Base-by-base conservation (phyloP, 2,797 vertebrate species). In the Catostomus latipinnis region DNA sequence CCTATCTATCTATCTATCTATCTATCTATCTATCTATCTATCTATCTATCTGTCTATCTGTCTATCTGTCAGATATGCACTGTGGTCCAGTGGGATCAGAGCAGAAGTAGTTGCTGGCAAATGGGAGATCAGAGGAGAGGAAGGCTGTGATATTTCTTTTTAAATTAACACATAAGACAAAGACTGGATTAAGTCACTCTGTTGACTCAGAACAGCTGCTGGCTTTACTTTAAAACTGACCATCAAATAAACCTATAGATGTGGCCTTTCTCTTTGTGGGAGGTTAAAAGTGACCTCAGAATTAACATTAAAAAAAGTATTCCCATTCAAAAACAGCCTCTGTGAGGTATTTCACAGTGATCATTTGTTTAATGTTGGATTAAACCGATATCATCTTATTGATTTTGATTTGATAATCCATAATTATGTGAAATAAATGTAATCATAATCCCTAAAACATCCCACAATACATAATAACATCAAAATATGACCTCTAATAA, bases 91-190 rank as follows among this genome's bases (percentile, higher is more conserved):
- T 61, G 65, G 74, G 48, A 34, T 74, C 49, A 86, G 2, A 74
- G 74, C 87, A 90, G 88, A 85, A 88, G 14, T 43, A 22, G 45
- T 22, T 11, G 48, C 7, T 53, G 71, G 78, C 82, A 81, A 52
- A 67, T 82, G 54, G 53, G 73, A 83, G 78, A 85, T 46, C 10
- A 1, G 43, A 82, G 71, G 75, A 34, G 81, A 80, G 69, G 82
- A 53, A 84, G 79, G 88, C 82, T 85, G 87, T 79, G 82, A 86
- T 82, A 84, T 90, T 89, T 82, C 75, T 14, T 0, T 48, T 4
- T 82, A 87, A 76, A 86, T 90, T 87, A 77, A 85, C 88, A 82
- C 85, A 72, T 74, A 81, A 75, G 57, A 81, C 66, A 48, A 49
- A 60, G 4, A 13, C 8, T 70, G 22, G 11, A 58, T 10, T 9